These are phyloP conservation scores for Chauna torquata DNA, from an alignment of 2,113 vertebrate species.

Conservation along the genomic window DNA sequence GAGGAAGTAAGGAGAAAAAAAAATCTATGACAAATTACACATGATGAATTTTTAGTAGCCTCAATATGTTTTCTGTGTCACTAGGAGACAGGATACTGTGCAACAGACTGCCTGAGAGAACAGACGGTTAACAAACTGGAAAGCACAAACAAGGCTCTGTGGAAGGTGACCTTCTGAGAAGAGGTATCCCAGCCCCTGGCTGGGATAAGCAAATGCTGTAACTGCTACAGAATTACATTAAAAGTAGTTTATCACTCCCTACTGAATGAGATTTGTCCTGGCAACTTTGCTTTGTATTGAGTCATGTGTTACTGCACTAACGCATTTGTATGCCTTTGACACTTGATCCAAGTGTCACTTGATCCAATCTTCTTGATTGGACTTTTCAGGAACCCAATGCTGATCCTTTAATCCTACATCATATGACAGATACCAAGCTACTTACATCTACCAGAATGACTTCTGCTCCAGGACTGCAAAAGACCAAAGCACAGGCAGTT, in stretches of 20 bases:
- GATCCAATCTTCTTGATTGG: conserved; percentile 7
- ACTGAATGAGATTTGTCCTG: neutral
- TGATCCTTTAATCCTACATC: conserved; percentile 41
- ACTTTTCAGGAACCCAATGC: conserved; percentile 29
- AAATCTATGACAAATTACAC: neutral
- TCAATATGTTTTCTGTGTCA: neutral
- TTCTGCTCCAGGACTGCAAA: conserved; percentile 19
- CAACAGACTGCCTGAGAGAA: neutral
- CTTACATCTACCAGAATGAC: conserved; percentile 29
- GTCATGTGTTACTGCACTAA: neutral
- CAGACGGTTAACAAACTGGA: neutral
- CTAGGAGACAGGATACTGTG: neutral
- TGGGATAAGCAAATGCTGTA: neutral
- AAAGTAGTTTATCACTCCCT: conserved; percentile 31
- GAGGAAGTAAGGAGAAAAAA: neutral
- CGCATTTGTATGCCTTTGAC: neutral
- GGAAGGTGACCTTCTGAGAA: conserved; percentile 39
- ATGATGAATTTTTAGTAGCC: conserved; percentile 33
- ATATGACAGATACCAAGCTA: conserved; percentile 18
- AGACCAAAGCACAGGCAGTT: neutral
- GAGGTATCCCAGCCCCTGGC: conserved; percentile 11
- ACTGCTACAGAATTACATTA: neutral
- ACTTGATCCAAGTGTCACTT: too few species aligned
- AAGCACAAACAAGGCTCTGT: neutral
- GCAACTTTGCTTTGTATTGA: conserved; percentile 5